Evolutionary conservation across 2,888 invertebrate species (phyloP).

Genomic region (Phragmatobia fuliginosa): DNA sequence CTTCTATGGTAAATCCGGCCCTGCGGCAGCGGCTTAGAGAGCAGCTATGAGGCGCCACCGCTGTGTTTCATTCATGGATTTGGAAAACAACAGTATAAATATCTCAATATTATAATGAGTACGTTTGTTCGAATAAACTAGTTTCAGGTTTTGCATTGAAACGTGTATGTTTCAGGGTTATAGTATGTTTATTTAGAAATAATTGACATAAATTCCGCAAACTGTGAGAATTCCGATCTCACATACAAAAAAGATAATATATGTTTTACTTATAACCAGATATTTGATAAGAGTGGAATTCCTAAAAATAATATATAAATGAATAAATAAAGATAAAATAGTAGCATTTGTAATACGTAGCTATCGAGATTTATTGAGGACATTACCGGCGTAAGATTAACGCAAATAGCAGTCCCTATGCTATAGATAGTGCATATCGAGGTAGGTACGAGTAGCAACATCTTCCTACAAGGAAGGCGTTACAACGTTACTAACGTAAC

Average conservation of each 20-base stretch:
- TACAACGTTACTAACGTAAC: no score
- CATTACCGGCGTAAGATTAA: neutral
- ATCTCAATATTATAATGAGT: neutral
- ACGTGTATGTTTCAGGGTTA: neutral
- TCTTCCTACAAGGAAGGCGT: no score
- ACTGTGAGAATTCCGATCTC: neutral
- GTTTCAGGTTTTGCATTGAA: neutral
- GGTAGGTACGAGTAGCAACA: no score
- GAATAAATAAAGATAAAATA: conserved; percentile 1
- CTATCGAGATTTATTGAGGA: neutral
- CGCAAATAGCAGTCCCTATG: no score
- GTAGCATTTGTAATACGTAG: neutral
- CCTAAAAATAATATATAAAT: neutral
- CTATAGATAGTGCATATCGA: no score
- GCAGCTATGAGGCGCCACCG: neutral
- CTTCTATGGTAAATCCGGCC: no score
- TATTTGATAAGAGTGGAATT: neutral
- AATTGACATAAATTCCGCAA: neutral
- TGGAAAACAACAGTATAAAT: neutral
- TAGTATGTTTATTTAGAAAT: neutral
- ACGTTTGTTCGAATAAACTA: neutral
- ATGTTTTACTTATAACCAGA: neutral
- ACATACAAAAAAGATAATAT: neutral
- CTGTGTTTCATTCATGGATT: neutral
- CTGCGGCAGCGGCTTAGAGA: no score